A percentile compares a stretch with the other conserved stretches of the same genome.
Conservation (phyloP, 2,113 vertebrate species). For the Sorex araneus region DNA sequence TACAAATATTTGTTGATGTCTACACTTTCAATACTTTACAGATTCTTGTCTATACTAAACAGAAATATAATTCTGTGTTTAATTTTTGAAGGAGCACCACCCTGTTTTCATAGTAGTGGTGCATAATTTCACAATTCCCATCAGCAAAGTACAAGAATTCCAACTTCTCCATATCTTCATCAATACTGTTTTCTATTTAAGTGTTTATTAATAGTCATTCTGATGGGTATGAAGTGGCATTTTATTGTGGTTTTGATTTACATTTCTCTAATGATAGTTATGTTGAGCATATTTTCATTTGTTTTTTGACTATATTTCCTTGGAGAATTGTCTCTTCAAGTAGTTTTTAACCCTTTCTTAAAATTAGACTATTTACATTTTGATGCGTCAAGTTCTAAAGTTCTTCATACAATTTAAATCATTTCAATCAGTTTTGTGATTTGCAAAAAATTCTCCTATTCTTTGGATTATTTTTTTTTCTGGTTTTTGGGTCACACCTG, state of each 20-base stretch:
- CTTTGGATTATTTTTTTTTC: background rate
- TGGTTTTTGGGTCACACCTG: too few species aligned
- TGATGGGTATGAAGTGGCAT: background rate
- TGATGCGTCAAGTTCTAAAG: background rate
- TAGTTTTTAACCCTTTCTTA: slow-evolving; percentile 2
- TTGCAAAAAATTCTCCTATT: slow-evolving; percentile 23
- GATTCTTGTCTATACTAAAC: too few species aligned
- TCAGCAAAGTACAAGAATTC: background rate
- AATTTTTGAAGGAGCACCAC: background rate
- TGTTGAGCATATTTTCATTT: background rate
- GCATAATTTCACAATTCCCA: background rate
- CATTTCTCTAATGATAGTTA: background rate
- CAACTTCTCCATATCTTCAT: too few species aligned
- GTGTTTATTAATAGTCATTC: background rate
- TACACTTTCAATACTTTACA: background rate
- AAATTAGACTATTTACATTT: background rate
- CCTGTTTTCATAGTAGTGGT: background rate
- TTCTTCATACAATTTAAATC: slow-evolving; percentile 27
- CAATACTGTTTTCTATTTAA: background rate
- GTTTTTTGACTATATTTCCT: background rate
- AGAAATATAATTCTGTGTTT: background rate
- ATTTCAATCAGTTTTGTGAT: background rate
- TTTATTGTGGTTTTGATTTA: background rate
- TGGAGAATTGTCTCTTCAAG: background rate
- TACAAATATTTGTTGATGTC: background rate